Percentiles rank a stretch among this genome's conserved stretches.
These are phyloP conservation scores for Lepidurus arcticus DNA, from an alignment of 1,140 invertebrate species.

Conservation along the genomic window DNA sequence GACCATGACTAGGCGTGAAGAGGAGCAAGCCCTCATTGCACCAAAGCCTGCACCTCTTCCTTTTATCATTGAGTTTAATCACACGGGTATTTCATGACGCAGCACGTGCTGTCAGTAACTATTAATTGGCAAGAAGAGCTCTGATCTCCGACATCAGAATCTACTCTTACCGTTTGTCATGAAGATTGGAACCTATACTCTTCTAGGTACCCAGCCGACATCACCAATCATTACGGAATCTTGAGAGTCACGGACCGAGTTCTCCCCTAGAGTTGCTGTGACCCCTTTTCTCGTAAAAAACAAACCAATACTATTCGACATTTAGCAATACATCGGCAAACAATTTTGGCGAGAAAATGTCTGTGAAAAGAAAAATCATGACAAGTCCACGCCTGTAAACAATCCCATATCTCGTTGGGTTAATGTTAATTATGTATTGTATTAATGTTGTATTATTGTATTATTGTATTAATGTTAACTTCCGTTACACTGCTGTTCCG, in stretches of 20 bases:
- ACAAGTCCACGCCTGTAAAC: too few relatives aligned
- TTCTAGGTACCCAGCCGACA: slow-evolving; percentile 22
- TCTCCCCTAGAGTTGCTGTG: background rate
- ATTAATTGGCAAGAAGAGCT: slow-evolving; percentile 19
- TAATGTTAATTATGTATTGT: too few relatives aligned
- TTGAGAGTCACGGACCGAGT: slow-evolving; percentile 7
- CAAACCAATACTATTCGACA: too few relatives aligned
- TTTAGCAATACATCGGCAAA: too few relatives aligned
- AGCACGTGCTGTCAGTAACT: slow-evolving; percentile 21
- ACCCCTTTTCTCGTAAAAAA: background rate
- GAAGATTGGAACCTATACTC: slow-evolving; percentile 24
- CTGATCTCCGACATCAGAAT: slow-evolving; percentile 9
- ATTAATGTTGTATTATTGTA: too few relatives aligned
- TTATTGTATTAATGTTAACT: too few relatives aligned
- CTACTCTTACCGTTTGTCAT: slow-evolving; percentile 17
- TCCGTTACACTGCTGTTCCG: too few relatives aligned
- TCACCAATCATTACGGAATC: slow-evolving; percentile 15
- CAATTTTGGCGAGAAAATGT: too few relatives aligned
- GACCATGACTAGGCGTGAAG: slow-evolving; percentile 20
- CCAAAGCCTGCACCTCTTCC: slow-evolving; percentile 13
- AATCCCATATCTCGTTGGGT: too few relatives aligned
- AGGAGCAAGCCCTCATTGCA: background rate
- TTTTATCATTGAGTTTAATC: slow-evolving; percentile 22
- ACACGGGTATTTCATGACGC: slow-evolving; percentile 21
- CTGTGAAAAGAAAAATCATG: too few relatives aligned